phyloP scores from a whole-genome alignment of 1,140 invertebrate species.

The Gryllus bimaculatus region DNA sequence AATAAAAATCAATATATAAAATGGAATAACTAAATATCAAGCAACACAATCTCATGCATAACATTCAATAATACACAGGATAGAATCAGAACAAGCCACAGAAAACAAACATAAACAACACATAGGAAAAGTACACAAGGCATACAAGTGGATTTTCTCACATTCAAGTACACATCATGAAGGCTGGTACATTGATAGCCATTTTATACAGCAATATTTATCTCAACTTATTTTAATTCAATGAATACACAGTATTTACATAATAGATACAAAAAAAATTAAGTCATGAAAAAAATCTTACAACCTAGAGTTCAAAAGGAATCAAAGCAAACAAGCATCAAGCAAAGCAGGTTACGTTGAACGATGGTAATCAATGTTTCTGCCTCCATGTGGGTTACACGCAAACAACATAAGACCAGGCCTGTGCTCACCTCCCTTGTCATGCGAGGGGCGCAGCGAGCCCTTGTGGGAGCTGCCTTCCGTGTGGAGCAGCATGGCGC shows the following conservation, averaged over 20 bases:
- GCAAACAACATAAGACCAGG: background rate
- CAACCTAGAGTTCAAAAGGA: no score
- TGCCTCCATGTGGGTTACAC: no score
- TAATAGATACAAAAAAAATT: no score
- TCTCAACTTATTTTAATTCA: no score
- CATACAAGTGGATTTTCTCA: background rate
- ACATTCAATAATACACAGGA: background rate
- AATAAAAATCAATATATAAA: background rate
- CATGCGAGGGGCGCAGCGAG: constrained; percentile 11
- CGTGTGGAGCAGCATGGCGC: constrained; percentile 62
- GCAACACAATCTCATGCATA: background rate
- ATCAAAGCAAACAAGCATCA: no score
- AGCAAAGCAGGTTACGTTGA: no score
- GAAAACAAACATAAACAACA: background rate
- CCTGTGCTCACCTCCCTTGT: constrained; percentile 15
- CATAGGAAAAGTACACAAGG: background rate
- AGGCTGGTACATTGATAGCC: background rate
- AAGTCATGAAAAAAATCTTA: no score
- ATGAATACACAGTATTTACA: no score
- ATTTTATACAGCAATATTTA: no score
- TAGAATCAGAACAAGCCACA: background rate
- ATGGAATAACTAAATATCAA: background rate
- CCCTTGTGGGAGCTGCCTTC: constrained; percentile 14
- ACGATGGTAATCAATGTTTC: no score
- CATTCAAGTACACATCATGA: background rate